Conservation (phyloP, 2,888 invertebrate genomes). For the Holacanthella duospinosa region DNA sequence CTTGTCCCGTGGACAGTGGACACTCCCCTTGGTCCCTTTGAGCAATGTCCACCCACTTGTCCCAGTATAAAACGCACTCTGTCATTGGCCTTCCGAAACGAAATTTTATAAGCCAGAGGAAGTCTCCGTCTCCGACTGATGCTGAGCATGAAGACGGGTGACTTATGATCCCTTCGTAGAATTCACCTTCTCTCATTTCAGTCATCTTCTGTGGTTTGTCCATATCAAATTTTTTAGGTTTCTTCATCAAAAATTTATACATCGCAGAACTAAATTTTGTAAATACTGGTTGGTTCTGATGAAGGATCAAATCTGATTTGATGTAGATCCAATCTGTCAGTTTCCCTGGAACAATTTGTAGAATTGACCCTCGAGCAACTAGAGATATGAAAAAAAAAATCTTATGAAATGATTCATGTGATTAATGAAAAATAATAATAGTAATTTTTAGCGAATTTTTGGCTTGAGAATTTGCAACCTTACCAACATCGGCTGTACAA, state of each 20-base stretch:
- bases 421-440: too few relatives aligned
- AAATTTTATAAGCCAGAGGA: constrained; percentile 24
- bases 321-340: not conserved
- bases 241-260: not conserved
- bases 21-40: constrained; percentile 3
- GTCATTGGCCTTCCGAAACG: constrained; percentile 21
- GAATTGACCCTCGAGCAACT: constrained; percentile 5
- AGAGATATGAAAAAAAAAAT: not conserved
- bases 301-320: not conserved
- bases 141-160: constrained; percentile 19
- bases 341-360: constrained; percentile 3
- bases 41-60: constrained; percentile 20
- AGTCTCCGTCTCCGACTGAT: constrained; percentile 20
- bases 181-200: not conserved
- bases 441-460: too few relatives aligned
- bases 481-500: constrained; percentile 1
- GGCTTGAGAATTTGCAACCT: not conserved
- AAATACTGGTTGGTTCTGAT: constrained; percentile 9
- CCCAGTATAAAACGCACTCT: constrained; percentile 22
- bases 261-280: not conserved
- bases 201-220: constrained; percentile 1
- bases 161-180: constrained; percentile 15
- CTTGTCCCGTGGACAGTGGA: constrained; percentile 1
- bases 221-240: not conserved
- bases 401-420: not conserved